A percentile compares a stretch with the other conserved stretches of the same genome.
Evolutionary conservation across 2,888 invertebrate genomes (phyloP).

Genomic region (Megaustenia siamemsis): DNA sequence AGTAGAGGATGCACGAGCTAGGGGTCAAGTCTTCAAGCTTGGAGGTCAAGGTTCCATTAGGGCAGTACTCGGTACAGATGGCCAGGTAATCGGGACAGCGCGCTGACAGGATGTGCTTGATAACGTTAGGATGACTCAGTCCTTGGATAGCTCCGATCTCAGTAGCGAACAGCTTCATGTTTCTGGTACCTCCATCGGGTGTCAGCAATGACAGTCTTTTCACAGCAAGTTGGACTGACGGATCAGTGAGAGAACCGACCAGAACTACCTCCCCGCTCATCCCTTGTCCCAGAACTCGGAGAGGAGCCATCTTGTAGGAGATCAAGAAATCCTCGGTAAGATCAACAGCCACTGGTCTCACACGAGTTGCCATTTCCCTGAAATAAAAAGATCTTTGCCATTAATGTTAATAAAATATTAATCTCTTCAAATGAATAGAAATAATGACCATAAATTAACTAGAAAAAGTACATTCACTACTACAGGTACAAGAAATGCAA

Average conservation of each 20-base stretch:
- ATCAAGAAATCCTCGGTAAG: constrained; percentile 22
- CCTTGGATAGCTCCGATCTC: neutral
- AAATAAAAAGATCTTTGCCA: too few relatives aligned
- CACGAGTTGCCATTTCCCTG: neutral
- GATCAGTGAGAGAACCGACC: neutral
- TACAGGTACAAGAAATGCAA: too few relatives aligned
- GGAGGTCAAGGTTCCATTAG: constrained; percentile 6
- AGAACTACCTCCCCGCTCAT: constrained; percentile 10
- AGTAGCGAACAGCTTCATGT: neutral
- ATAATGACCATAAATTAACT: too few relatives aligned
- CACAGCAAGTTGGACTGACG: neutral
- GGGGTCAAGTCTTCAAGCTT: neutral
- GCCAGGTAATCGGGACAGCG: neutral
- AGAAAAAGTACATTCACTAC: too few relatives aligned
- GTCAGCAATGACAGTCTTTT: constrained; percentile 13
- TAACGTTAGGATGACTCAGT: neutral
- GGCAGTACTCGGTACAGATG: constrained; percentile 4
- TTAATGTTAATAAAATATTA: too few relatives aligned
- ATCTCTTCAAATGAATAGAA: too few relatives aligned
- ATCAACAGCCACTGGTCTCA: neutral
- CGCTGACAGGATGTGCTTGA: neutral
- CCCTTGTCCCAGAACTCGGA: neutral
- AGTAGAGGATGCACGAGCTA: neutral
- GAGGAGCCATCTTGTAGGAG: neutral
- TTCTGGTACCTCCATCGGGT: neutral